Base-by-base conservation (phyloP, 2,113 vertebrate genomes). In the Larimichthys crocea region DNA sequence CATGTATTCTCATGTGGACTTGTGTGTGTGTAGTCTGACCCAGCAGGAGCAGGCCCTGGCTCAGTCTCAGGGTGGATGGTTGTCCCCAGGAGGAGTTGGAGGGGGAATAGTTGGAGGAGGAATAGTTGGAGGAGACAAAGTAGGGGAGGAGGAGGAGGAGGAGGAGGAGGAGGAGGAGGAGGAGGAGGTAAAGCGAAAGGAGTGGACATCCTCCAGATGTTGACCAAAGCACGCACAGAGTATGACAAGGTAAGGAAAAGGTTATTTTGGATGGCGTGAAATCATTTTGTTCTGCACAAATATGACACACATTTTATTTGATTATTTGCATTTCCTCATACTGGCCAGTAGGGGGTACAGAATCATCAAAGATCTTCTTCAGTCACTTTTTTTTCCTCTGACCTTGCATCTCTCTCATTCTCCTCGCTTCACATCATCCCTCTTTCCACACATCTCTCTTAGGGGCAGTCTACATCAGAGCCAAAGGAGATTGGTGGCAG, bases 401-500 rank as follows among this genome's bases (percentile, higher is more conserved):
- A 15, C 5, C 22, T 8, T 50, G 46, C 12, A 11, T 40, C 7
- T 59, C 14, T 59, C 42, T 31, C 8, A 35, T 60, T 48, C 10
- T 61, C 24, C 5, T 80, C 59, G 19, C 9, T 5, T 61, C 5
- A 2, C 16, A 35, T 65, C 10, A 16, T 44, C 5, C 62, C 3
- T 46, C 35, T 48, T 35, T 31, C 44, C 40, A 0, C 48, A 0
- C 53, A 11, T 60, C 3, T 83, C 35, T 57, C 63, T 46, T 61
- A 97, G 96, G 96, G 80, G 9, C 96, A 97, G 88, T 93, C 95
- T 4, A 94, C 95, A 75, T 97, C 96, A 9, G 98, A 99, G 91
- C 98, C 98, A 64, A 99, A 99, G 92, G 96, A 97, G 91, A 99
- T 99, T n/a, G 95, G 95, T 60, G 96, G 96, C 63, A 97, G 96